A percentile compares a stretch with the other conserved stretches of the same genome.
Evolutionary conservation across 64 coral and sea anemone genomes (phyloP).

Genomic region (Hydrozoanthus tunicans): DNA sequence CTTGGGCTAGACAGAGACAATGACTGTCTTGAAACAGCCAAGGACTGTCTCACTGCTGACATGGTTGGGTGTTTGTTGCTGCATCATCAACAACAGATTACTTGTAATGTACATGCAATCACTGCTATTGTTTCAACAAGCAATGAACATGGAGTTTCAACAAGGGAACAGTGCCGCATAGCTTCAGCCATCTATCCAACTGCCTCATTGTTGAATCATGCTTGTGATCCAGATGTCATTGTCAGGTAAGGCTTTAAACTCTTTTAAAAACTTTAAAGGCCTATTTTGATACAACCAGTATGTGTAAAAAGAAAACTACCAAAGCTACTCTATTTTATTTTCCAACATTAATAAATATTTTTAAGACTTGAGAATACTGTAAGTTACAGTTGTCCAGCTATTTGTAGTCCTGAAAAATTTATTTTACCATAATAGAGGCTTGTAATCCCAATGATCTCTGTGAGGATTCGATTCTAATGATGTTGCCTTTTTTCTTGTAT

Average conservation of each 20-base stretch:
- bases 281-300: no score
- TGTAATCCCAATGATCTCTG: no score
- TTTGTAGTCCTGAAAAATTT: no score
- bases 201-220: conserved; percentile 93
- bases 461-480: no score
- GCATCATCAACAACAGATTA: conserved; percentile 88
- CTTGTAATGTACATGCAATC: conserved; percentile 95
- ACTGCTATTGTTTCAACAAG: conserved; percentile 86
- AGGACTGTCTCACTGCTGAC: conserved; percentile 66
- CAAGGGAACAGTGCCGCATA: conserved; percentile 87
- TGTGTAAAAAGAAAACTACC: no score
- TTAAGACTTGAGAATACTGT: no score
- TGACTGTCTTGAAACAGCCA: conserved; percentile 53
- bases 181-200: conserved; percentile 91
- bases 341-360: no score
- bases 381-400: no score
- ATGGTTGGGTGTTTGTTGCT: conserved; percentile 81
- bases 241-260: conserved; percentile 69
- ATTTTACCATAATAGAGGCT: no score
- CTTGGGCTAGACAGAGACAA: conserved; percentile 30
- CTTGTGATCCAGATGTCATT: conserved; percentile 99
- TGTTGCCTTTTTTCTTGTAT: no score
- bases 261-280: not conserved
- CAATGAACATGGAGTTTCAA: conserved; percentile 65
- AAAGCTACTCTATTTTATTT: no score